Conservation (phyloP, 1,140 invertebrate genomes). For the Varroa destructor region DNA sequence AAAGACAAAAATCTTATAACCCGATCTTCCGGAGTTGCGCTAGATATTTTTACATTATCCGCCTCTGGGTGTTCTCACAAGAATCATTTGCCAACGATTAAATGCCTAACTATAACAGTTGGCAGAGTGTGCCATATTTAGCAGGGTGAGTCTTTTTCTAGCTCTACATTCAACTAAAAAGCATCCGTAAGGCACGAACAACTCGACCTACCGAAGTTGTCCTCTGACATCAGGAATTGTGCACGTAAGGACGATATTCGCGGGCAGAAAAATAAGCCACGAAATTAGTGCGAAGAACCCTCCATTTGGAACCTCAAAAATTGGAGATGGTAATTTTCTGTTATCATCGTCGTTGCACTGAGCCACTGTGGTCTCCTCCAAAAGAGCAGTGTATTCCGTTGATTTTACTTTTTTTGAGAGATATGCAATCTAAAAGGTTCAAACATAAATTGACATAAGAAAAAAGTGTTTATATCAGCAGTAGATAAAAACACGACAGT, state of each 20-base stretch:
- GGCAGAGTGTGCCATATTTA: no score
- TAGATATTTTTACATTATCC: no score
- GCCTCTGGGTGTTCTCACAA: no score
- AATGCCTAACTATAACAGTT: no score
- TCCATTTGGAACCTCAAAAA: slow-evolving; percentile 28
- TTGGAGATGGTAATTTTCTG: slow-evolving; percentile 32
- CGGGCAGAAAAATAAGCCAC: slow-evolving; percentile 32
- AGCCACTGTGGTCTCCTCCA: background rate
- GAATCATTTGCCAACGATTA: no score
- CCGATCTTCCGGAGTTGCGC: no score
- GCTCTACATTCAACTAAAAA: background rate
- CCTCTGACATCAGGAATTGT: slow-evolving; percentile 32
- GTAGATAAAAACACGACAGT: no score
- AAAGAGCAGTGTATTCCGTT: background rate
- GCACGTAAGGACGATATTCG: slow-evolving; percentile 28
- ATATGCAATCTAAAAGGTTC: background rate
- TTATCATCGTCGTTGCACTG: slow-evolving; percentile 38
- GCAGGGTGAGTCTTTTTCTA: background rate
- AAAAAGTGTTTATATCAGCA: background rate
- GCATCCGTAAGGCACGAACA: background rate
- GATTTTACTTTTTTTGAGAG: background rate
- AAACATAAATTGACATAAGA: background rate
- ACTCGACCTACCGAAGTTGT: slow-evolving; percentile 7
- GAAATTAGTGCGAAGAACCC: slow-evolving; percentile 18
- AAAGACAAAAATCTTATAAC: no score